Percentiles rank a stretch among this genome's conserved stretches.
Conservation (phyloP, 1,140 invertebrate genomes). For the Euura saliciscinereae region DNA sequence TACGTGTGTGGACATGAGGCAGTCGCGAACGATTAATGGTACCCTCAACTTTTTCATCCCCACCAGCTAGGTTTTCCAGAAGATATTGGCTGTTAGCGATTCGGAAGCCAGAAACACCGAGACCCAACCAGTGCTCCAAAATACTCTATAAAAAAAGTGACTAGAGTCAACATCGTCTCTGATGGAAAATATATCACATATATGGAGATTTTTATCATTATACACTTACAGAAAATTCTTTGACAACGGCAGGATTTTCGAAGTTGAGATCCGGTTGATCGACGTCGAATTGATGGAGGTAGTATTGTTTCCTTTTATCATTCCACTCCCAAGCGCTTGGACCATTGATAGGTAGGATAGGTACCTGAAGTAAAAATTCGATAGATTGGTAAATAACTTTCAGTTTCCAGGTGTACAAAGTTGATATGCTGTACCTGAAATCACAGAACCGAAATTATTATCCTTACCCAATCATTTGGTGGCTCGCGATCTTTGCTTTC, state of each 20-base stretch:
- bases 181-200: slow-evolving; percentile 22
- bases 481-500: slow-evolving; percentile 46
- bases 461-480: slow-evolving; percentile 79
- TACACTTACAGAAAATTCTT: slow-evolving; percentile 61
- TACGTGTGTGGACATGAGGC: slow-evolving; percentile 64
- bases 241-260: slow-evolving; percentile 61
- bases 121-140: slow-evolving; percentile 69
- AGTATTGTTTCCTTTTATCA: slow-evolving; percentile 62
- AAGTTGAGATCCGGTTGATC: slow-evolving; percentile 73
- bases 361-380: slow-evolving; percentile 45
- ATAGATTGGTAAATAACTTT: background rate
- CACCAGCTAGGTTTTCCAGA: slow-evolving; percentile 63
- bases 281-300: slow-evolving; percentile 65
- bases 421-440: background rate
- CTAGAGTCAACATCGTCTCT: slow-evolving; percentile 22
- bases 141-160: slow-evolving; percentile 57
- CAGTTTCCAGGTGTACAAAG: no score
- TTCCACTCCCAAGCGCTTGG: slow-evolving; percentile 69
- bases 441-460: slow-evolving; percentile 4
- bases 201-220: slow-evolving; percentile 39
- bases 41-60: slow-evolving; percentile 53
- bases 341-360: slow-evolving; percentile 54
- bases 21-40: slow-evolving; percentile 44
- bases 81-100: slow-evolving; percentile 70
- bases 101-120: slow-evolving; percentile 78